Evolutionary conservation across 2,888 invertebrate species (phyloP).

Genomic region (Chironomus tentans): DNA sequence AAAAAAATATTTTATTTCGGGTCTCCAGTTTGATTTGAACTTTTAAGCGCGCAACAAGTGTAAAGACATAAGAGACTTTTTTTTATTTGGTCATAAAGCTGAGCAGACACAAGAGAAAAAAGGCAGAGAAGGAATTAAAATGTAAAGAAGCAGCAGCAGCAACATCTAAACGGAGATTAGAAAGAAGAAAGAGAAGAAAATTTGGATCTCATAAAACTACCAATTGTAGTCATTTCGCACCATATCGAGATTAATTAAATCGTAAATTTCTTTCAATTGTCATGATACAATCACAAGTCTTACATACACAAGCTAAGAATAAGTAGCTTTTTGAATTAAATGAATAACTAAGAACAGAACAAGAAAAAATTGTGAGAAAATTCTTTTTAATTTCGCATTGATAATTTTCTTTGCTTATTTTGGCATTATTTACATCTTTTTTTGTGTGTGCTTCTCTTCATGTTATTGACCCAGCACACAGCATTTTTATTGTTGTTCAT

Average conservation of each 20-base stretch:
- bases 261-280: constrained; percentile 12
- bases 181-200: neutral
- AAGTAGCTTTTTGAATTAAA: neutral
- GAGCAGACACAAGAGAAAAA: neutral
- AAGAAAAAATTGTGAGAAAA: neutral
- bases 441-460: too few relatives aligned
- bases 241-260: constrained; percentile 17
- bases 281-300: neutral
- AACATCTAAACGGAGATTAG: too few relatives aligned
- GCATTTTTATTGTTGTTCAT: neutral
- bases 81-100: too few relatives aligned
- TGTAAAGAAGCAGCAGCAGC: too few relatives aligned
- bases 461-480: neutral
- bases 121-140: neutral
- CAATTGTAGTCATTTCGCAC: constrained; percentile 3
- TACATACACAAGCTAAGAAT: too few relatives aligned
- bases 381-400: neutral
- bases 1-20: neutral
- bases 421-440: neutral
- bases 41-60: constrained; percentile 31
- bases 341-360: neutral
- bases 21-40: constrained; percentile 17
- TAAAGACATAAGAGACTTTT: neutral
- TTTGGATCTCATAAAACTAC: neutral
- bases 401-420: neutral